Percentiles rank a stretch among this genome's conserved stretches.
Evolutionary conservation across 2,797 vertebrate species (phyloP).

Genomic region (Sebastes aleutianus): DNA sequence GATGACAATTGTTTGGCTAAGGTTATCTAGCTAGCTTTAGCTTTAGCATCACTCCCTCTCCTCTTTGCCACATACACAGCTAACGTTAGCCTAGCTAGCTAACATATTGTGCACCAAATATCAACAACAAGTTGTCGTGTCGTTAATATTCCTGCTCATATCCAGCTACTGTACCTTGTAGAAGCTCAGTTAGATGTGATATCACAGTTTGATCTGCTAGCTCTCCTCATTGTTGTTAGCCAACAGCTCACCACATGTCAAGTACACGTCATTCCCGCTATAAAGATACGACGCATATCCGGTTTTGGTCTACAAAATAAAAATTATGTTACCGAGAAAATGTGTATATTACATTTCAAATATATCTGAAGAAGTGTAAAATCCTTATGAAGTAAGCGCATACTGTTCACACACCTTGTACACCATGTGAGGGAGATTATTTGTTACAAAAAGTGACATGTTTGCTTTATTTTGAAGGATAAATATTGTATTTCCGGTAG

Average conservation of each 20-base stretch:
- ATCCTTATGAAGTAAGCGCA: accelerated
- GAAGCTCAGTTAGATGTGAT: neutral
- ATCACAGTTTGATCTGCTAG: neutral
- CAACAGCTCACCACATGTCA: neutral
- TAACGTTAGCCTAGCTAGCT: neutral
- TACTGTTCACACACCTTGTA: accelerated
- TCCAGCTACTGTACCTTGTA: constrained; percentile 20
- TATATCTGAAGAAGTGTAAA: accelerated
- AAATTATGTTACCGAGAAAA: accelerated
- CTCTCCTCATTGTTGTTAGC: constrained; percentile 52
- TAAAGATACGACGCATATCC: neutral
- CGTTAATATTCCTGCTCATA: accelerated
- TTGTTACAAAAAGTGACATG: accelerated
- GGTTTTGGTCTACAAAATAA: neutral
- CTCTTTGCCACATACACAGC: neutral
- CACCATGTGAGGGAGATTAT: accelerated
- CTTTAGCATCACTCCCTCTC: neutral
- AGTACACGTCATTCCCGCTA: accelerated
- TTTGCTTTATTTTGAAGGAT: constrained; percentile 21
- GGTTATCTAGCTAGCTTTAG: constrained; percentile 14
- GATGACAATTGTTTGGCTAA: neutral
- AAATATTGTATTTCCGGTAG: accelerated
- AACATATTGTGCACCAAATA: accelerated
- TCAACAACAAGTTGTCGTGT: accelerated
- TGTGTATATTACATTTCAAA: accelerated